phyloP scores from a whole-genome alignment of 2,888 invertebrate genomes.

The Tromatobia lineatoria region DNA sequence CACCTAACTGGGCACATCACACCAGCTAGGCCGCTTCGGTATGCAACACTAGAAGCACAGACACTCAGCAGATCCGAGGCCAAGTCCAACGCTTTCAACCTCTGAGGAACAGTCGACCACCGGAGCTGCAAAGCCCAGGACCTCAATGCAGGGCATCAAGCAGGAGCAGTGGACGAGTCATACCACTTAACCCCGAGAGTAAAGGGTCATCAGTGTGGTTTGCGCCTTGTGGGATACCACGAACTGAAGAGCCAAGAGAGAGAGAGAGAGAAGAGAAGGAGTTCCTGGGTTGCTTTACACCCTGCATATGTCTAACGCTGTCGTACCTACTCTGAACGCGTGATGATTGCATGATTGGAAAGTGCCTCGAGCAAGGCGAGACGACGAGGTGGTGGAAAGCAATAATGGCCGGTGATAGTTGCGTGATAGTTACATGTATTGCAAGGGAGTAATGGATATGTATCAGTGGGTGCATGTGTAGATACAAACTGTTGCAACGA shows the following conservation, averaged over 20 bases:
- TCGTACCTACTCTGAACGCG: constrained; percentile 4
- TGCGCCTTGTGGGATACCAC: constrained; percentile 50
- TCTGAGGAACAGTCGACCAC: neutral
- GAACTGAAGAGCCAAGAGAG: constrained; percentile 24
- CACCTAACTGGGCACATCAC: constrained; percentile 43
- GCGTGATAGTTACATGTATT: neutral
- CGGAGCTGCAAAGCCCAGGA: constrained; percentile 17
- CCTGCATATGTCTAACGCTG: neutral
- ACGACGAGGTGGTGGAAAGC: neutral
- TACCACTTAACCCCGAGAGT: constrained; percentile 56
- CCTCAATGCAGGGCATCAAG: neutral
- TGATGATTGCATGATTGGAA: constrained; percentile 1
- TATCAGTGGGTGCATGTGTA: neutral
- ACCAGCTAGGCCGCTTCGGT: constrained; percentile 19
- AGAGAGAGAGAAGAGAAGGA: neutral
- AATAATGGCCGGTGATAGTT: neutral
- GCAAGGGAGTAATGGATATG: neutral
- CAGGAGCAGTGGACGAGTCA: neutral
- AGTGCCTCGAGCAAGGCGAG: neutral
- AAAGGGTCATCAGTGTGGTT: constrained; percentile 60
- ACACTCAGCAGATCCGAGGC: constrained; percentile 21
- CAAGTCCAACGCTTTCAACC: constrained; percentile 26
- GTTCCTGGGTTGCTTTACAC: neutral
- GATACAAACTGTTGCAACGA: neutral
- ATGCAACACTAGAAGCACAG: constrained; percentile 27